A percentile compares a stretch with the other conserved stretches of the same genome.
Conservation (phyloP, 2,888 invertebrate genomes). For the Chloromyia formosa region DNA sequence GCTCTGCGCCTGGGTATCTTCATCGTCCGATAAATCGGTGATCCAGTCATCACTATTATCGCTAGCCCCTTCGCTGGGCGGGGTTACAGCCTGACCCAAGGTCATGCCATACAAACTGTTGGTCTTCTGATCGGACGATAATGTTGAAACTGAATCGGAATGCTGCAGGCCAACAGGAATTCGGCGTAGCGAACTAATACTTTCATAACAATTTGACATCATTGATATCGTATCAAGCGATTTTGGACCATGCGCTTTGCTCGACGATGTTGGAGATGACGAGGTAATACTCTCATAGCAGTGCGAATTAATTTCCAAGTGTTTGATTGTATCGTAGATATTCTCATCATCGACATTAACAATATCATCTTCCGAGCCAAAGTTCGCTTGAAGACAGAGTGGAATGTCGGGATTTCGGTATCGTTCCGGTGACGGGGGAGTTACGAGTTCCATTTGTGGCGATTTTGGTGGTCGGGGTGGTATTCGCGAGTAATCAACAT, state of each 20-base stretch:
- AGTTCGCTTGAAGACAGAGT: constrained; percentile 28
- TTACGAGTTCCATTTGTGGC: constrained; percentile 2
- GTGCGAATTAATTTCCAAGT: constrained; percentile 64
- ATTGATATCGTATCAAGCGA: constrained; percentile 57
- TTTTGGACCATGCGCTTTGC: constrained; percentile 44
- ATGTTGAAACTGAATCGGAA: constrained; percentile 61
- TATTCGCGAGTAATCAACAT: constrained; percentile 7
- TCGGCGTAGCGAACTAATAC: constrained; percentile 57
- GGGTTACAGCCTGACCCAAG: constrained; percentile 52
- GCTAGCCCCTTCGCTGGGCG: constrained; percentile 35
- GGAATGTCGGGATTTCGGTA: constrained; percentile 39
- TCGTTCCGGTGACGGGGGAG: constrained; percentile 29
- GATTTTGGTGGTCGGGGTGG: constrained; percentile 48
- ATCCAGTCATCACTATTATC: constrained; percentile 62
- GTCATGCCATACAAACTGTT: constrained; percentile 63
- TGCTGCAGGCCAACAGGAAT: constrained; percentile 53
- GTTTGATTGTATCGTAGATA: constrained; percentile 72
- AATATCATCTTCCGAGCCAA: constrained; percentile 25
- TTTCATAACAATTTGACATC: constrained; percentile 62
- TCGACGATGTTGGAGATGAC: constrained; percentile 32
- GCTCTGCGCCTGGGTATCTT: constrained; percentile 28
- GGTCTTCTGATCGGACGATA: constrained; percentile 63
- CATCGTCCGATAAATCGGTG: constrained; percentile 61
- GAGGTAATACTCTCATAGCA: constrained; percentile 56
- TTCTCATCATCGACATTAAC: constrained; percentile 63